Percentiles rank a stretch among this genome's conserved stretches.
Conservation (phyloP, 1,140 invertebrate species). For the Geopemphigus sp. region DNA sequence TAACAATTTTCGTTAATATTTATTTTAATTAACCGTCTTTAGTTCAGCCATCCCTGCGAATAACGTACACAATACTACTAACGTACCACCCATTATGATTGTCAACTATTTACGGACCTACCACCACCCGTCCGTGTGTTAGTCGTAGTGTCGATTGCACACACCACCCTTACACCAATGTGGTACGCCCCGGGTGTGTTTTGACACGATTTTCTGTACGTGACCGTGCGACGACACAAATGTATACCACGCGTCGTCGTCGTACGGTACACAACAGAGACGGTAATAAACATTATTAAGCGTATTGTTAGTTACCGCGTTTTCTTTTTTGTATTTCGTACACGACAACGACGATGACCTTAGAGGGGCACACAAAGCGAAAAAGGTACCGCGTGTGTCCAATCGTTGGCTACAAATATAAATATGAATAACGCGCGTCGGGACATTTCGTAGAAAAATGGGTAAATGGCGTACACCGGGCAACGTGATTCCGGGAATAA, state of each 20-base stretch:
- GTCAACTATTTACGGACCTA: too few relatives aligned
- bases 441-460: too few relatives aligned
- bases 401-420: not conserved
- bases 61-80: too few relatives aligned
- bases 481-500: too few relatives aligned
- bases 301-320: constrained; percentile 9
- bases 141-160: not conserved
- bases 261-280: not conserved
- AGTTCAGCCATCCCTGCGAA: too few relatives aligned
- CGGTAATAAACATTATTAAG: not conserved
- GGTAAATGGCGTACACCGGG: too few relatives aligned
- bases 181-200: not conserved
- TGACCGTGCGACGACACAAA: not conserved
- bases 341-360: not conserved
- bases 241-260: not conserved
- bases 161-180: not conserved
- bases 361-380: not conserved
- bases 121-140: not conserved
- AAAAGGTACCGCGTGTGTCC: not conserved
- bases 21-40: too few relatives aligned
- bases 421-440: too few relatives aligned
- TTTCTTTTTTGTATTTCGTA: constrained; percentile 11
- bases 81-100: too few relatives aligned
- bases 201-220: constrained; percentile 16
- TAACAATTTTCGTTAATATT: too few relatives aligned